phyloP scores from a whole-genome alignment of 2,113 vertebrate species.

The Apteryx mantelli region DNA sequence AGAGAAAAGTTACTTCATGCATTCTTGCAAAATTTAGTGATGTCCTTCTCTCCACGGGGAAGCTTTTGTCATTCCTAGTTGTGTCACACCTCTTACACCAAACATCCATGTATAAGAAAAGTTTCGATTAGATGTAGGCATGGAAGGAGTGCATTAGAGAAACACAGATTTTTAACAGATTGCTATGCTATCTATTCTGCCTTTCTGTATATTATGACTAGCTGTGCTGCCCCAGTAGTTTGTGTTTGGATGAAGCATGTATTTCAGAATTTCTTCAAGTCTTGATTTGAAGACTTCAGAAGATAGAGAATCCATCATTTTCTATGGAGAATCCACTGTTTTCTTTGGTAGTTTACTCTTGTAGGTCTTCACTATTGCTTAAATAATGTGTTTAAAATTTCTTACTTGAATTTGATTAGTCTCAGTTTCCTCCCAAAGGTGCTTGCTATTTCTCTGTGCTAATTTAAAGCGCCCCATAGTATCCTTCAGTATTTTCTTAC shows the following conservation, averaged over 20 bases:
- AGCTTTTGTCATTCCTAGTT: not conserved
- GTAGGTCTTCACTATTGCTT: not conserved
- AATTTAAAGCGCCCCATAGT: not conserved
- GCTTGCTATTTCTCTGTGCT: not conserved
- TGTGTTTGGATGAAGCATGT: not conserved
- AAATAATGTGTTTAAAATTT: not conserved
- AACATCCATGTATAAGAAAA: not conserved
- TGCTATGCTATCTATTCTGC: not conserved
- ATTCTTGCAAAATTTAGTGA: not conserved
- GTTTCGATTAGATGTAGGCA: not conserved
- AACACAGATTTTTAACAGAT: not conserved
- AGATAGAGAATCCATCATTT: not conserved
- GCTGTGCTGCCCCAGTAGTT: not conserved
- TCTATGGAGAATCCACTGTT: not conserved
- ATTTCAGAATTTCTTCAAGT: not conserved
- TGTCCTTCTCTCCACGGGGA: not conserved
- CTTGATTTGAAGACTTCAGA: not conserved
- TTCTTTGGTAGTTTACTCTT: not conserved
- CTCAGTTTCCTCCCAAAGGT: not conserved
- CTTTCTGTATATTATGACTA: not conserved
- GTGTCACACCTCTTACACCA: not conserved
- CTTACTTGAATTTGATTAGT: not conserved
- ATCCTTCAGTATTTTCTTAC: conserved; percentile 3
- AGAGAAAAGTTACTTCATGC: not conserved
- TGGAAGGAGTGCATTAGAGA: not conserved